phyloP scores from a whole-genome alignment of 2,888 invertebrate species.

The Zaprionus bogoriensis region DNA sequence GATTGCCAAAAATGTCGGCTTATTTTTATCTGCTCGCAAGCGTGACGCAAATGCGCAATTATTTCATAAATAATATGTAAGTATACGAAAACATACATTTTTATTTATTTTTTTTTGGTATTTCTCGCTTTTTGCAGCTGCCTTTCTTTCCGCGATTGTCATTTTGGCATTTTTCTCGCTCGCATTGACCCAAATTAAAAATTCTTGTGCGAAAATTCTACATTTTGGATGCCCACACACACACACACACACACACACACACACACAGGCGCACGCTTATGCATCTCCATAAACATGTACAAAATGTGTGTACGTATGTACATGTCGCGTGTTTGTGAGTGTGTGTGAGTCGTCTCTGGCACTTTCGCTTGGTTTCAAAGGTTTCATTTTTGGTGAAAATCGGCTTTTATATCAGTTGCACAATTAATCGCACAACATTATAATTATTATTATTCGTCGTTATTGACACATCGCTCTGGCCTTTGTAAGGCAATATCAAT shows the following conservation, averaged over 20 bases:
- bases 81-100: neutral
- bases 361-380: constrained; percentile 57
- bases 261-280: neutral
- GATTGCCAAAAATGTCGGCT: constrained; percentile 15
- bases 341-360: constrained; percentile 1
- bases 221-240: constrained; percentile 10
- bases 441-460: constrained; percentile 29
- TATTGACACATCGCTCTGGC: constrained; percentile 21
- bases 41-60: constrained; percentile 62
- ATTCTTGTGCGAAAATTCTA: constrained; percentile 40
- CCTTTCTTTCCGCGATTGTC: constrained; percentile 52
- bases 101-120: neutral
- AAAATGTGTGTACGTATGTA: neutral
- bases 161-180: constrained; percentile 38
- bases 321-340: neutral
- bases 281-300: neutral
- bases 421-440: constrained; percentile 61
- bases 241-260: neutral
- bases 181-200: constrained; percentile 56
- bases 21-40: constrained; percentile 48
- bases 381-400: constrained; percentile 42
- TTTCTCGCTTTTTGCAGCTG: constrained; percentile 40
- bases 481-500: constrained; percentile 22
- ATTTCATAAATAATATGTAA: constrained; percentile 50
- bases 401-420: constrained; percentile 42